Evolutionary conservation across 2,888 invertebrate species (phyloP).

Genomic region (Meganola albula): DNA sequence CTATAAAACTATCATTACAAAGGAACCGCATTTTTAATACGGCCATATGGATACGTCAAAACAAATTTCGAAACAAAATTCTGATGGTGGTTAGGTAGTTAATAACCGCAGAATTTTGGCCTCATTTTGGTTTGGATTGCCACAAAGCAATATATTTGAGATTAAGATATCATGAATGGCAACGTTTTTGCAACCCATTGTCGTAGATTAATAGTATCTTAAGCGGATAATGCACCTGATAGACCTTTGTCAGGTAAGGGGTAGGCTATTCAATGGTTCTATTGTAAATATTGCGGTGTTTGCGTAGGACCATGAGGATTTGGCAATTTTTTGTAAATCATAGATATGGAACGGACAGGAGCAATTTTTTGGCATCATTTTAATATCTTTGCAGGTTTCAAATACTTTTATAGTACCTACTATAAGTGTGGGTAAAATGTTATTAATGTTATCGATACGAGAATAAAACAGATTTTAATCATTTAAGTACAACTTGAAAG

Average conservation of each 20-base stretch:
- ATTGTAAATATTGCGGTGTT: constrained; percentile 49
- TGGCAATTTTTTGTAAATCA: constrained; percentile 21
- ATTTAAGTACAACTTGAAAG: too few species aligned
- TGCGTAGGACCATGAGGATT: constrained; percentile 41
- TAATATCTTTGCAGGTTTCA: constrained; percentile 6
- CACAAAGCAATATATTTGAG: constrained; percentile 50
- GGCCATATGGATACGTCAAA: constrained; percentile 65
- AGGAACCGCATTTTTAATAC: constrained; percentile 41
- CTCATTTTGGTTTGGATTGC: constrained; percentile 45
- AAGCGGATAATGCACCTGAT: constrained; percentile 72
- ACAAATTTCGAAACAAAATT: constrained; percentile 48
- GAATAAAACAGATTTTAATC: too few species aligned
- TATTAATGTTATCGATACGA: too few species aligned
- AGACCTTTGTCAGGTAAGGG: constrained; percentile 57
- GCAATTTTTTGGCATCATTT: constrained; percentile 9
- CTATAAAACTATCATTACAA: constrained; percentile 63
- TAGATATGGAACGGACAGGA: constrained; percentile 12
- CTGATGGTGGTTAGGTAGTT: constrained; percentile 35
- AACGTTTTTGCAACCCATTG: constrained; percentile 53
- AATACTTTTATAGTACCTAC: too few species aligned
- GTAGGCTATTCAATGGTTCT: constrained; percentile 38
- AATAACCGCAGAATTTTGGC: constrained; percentile 61
- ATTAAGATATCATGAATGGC: constrained; percentile 65
- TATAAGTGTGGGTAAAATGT: too few species aligned
- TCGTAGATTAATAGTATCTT: constrained; percentile 54